Base-by-base conservation (phyloP, 53 echinoderm and acorn worm species). In the Antedon mediterranea region DNA sequence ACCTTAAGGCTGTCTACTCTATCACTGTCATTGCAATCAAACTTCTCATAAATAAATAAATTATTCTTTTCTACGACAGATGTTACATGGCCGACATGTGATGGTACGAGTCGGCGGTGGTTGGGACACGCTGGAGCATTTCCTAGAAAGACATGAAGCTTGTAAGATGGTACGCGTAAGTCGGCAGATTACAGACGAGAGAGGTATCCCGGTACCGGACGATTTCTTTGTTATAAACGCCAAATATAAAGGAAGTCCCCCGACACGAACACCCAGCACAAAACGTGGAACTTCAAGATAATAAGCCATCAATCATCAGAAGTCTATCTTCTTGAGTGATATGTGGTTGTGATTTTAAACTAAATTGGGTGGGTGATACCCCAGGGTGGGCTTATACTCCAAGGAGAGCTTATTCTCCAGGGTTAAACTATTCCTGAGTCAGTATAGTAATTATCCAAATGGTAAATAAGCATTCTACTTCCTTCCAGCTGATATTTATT, bases 21-120 rank as follows among this genome's bases (percentile, higher is more conserved):
- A n/a, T n/a, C n/a, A n/a, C n/a, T n/a, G n/a, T n/a, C n/a, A n/a
- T n/a, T n/a, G n/a, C 11, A 37, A 37, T 37, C 37, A 37, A 37
- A 37, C 4, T 37, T 37, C 11, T 4, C 4, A 37, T 37, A 6
- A 37, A 37, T 11, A n/a, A n/a, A 6, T 37, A 37, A 11, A 4
- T 37, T 37, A 4, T 37, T 37, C 11, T 37, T 73, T 15, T 18
- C 27, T 34, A 0, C 27, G 28, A 2, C 76, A 92, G 98, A 98
- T 98, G 98, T 71, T 98, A 71, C 72, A 89, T 80, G 98, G 98
- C 3, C 81, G 87, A 28, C 98, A 98, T 43, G 90, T 98, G 26
- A 98, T 98, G 98, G 98, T 98, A 0, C 83, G 98, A 20, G 92
- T 98, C 0, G 98, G 98, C 27, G 98, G 98, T 0, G 98, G 98